Evolutionary conservation across 2,113 vertebrate genomes (phyloP), one percentile per base, ranked within the genome.

Genomic region (Scopus umbretta): DNA sequence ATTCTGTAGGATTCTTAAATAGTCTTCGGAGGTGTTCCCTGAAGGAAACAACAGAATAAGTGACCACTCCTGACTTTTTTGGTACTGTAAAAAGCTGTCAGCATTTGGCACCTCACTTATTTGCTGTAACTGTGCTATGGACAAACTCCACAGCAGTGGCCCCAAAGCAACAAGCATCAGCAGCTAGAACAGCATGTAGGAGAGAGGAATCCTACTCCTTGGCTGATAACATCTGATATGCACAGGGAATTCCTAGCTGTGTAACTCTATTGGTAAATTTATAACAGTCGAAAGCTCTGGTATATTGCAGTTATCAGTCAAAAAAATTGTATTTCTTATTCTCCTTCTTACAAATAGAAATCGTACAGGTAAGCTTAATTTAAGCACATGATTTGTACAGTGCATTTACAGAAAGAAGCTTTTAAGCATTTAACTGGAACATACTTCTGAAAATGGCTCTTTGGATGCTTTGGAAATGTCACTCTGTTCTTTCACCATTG

Each of bases 11-110:
- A 96, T 94, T 43, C 67, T 94, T 42, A 94, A 74, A 80, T 95
- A 87, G 19, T 96, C 96, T 58, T 97, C 98, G 10, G 97, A 97
- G 56, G 55, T 95, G 40, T 97, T 97, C 63, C 59, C 97, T 98
- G 88, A 89, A 88, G 78, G 70, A 96, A 96, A 92, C 30, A 96
- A 96, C 73, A 90, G 76, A 78, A 53, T 26, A 84, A 40, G 38
- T 86, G 63, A 92, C 45, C 4, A 34, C 8, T 92, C 34, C 47
- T 80, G 42, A 21, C 2, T 30, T 43, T 50, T 38, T 65, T 15
- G 19, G 8, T 30, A 16, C 47, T 68, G 23, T 70, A 75, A 76
- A 88, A 36, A 52, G 11, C 63, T 73, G 20, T 17, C 90, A 79
- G 36, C 27, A 7, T 50, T 73, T 55, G 56, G 38, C 45, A 76